A percentile compares a stretch with the other conserved stretches of the same genome.
Evolutionary conservation across 2,113 vertebrate species (phyloP).

Genomic region (Oncorhynchus tshawytscha): DNA sequence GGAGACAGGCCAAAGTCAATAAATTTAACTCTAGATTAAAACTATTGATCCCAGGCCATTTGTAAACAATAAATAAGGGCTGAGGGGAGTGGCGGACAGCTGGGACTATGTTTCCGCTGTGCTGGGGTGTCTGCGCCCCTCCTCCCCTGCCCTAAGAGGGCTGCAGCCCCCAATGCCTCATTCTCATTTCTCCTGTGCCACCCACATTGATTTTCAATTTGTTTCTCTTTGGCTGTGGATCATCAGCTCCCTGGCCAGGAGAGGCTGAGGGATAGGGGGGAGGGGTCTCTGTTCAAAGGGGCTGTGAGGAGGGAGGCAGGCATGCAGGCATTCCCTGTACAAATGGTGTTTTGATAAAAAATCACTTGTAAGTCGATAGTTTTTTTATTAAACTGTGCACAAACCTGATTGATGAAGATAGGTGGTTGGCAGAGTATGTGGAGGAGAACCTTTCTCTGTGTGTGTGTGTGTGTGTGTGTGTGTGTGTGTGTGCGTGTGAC

Average conservation of each 20-base stretch:
- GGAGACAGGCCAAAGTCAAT: slow-evolving; percentile 88
- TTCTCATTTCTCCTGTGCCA: slow-evolving; percentile 83
- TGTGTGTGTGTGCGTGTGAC: slow-evolving; percentile 20
- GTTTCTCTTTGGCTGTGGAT: slow-evolving; percentile 85
- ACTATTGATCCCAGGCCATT: slow-evolving; percentile 93
- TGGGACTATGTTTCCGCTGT: slow-evolving; percentile 62
- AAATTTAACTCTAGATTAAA: slow-evolving; percentile 99
- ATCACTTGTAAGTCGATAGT: slow-evolving; percentile 99
- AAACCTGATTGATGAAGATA: slow-evolving; percentile 80
- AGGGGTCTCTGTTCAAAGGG: background rate
- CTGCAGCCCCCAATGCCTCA: slow-evolving; percentile 66
- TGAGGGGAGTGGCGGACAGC: slow-evolving; percentile 56
- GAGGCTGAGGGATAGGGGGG: slow-evolving; percentile 38
- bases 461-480: background rate
- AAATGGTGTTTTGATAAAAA: slow-evolving; percentile 99
- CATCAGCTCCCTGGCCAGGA: slow-evolving; percentile 79
- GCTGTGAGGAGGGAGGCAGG: slow-evolving; percentile 38
- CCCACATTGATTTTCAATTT: slow-evolving; percentile 96
- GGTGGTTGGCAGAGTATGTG: slow-evolving; percentile 68
- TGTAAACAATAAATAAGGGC: slow-evolving; percentile 91
- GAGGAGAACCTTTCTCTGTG: slow-evolving; percentile 29
- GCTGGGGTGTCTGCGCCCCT: slow-evolving; percentile 50
- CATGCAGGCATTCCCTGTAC: slow-evolving; percentile 79
- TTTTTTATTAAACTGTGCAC: slow-evolving; percentile 98
- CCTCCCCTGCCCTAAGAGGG: slow-evolving; percentile 55